Evolutionary conservation across 2,113 vertebrate species (phyloP).

Genomic region (Microtus pennsylvanicus): DNA sequence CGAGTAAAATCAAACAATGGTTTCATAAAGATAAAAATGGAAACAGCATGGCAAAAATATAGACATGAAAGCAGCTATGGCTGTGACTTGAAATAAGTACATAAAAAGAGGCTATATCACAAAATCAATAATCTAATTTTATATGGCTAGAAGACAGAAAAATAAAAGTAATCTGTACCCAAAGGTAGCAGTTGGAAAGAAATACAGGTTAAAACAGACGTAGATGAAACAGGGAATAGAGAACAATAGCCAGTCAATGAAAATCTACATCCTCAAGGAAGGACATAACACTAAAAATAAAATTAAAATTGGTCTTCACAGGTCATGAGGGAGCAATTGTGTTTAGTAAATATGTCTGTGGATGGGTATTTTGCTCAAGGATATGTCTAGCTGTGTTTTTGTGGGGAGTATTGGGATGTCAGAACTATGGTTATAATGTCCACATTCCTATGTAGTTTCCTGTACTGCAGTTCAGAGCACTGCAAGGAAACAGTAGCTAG

Average conservation of each 20-base stretch:
- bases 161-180: not conserved
- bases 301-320: not conserved
- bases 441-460: not conserved
- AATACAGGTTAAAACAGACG: not conserved
- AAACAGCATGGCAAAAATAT: slow-evolving; percentile 10
- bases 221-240: not conserved
- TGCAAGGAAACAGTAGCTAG: not conserved
- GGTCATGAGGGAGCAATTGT: not conserved
- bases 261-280: not conserved
- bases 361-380: not conserved
- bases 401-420: not conserved
- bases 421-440: not conserved
- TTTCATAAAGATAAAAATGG: slow-evolving; percentile 43
- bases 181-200: not conserved
- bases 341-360: not conserved
- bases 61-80: not conserved
- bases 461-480: not conserved
- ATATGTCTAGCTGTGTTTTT: not conserved
- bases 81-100: not conserved
- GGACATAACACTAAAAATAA: not conserved
- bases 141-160: not conserved
- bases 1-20: slow-evolving; percentile 21
- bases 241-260: slow-evolving; percentile 38
- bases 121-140: slow-evolving; percentile 26
- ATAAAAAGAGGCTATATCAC: not conserved